Conservation (phyloP, 2,888 invertebrate species). For the Xylophagus ater region DNA sequence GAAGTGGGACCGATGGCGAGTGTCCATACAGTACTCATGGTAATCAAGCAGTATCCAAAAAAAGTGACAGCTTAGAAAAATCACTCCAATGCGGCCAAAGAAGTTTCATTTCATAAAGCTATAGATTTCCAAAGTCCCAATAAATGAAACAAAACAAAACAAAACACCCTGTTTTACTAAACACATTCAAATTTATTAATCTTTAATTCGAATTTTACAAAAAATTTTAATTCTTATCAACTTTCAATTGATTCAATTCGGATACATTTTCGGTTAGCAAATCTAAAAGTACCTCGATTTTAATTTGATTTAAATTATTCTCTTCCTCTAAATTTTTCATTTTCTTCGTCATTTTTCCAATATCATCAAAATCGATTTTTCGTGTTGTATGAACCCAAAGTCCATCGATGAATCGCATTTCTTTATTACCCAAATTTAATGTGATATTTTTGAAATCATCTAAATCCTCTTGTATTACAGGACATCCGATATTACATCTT, state of each 20-base stretch:
- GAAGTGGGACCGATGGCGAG: too few relatives aligned
- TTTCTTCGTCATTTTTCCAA: conserved; percentile 28
- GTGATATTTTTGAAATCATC: conserved; percentile 33
- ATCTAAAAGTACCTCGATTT: conserved; percentile 36
- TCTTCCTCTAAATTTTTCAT: conserved; percentile 32
- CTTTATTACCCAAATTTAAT: conserved; percentile 31
- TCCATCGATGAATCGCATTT: conserved; percentile 34
- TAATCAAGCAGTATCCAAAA: too few relatives aligned
- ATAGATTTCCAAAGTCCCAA: too few relatives aligned
- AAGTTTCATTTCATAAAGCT: too few relatives aligned
- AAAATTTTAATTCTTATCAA: conserved; percentile 1
- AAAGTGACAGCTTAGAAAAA: too few relatives aligned
- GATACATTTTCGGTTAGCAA: conserved; percentile 33
- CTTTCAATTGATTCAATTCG: conserved; percentile 25
- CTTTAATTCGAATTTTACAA: too few relatives aligned
- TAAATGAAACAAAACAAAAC: too few relatives aligned
- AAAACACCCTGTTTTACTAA: too few relatives aligned
- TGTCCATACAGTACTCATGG: too few relatives aligned
- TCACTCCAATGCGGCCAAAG: too few relatives aligned
- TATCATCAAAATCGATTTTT: conserved; percentile 29
- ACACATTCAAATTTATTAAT: too few relatives aligned
- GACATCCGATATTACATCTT: conserved; percentile 31
- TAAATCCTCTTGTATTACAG: conserved; percentile 30
- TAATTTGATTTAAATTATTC: conserved; percentile 34
- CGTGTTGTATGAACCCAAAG: conserved; percentile 32